These are phyloP conservation scores for Spinus pinus DNA, from an alignment of 2,797 vertebrate genomes.

Conservation along the genomic window DNA sequence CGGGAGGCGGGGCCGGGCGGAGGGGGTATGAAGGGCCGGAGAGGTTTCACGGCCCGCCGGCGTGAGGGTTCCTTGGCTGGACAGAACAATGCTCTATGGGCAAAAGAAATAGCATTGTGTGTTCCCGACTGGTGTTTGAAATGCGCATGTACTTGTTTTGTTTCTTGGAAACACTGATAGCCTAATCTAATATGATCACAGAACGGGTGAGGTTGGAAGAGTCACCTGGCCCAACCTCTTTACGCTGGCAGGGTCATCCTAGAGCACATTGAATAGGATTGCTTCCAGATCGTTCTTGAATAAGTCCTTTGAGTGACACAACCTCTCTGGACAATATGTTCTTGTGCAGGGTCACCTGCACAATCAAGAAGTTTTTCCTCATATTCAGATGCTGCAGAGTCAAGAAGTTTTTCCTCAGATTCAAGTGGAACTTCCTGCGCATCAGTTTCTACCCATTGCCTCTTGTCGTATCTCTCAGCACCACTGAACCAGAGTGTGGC, in stretches of 20 bases:
- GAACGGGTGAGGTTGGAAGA: not conserved
- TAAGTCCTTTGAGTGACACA: not conserved
- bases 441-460: not conserved
- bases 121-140: not conserved
- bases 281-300: not conserved
- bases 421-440: not conserved
- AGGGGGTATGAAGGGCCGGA: fast-evolving
- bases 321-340: not conserved
- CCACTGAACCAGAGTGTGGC: not conserved
- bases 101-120: not conserved
- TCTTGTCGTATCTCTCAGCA: not conserved
- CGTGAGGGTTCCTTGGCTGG: fast-evolving
- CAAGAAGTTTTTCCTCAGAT: not conserved
- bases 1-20: not conserved
- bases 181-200: not conserved
- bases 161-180: not conserved
- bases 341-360: fast-evolving
- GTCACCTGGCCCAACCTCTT: not conserved
- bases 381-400: not conserved
- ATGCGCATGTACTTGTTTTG: not conserved
- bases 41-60: fast-evolving
- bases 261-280: not conserved
- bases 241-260: too few relatives aligned
- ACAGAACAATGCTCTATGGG: fast-evolving
- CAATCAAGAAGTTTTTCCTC: not conserved